Evolutionary conservation across 1,140 invertebrate genomes (phyloP), one percentile per base, ranked within the genome.

Genomic region (Drosophila kanapiae): DNA sequence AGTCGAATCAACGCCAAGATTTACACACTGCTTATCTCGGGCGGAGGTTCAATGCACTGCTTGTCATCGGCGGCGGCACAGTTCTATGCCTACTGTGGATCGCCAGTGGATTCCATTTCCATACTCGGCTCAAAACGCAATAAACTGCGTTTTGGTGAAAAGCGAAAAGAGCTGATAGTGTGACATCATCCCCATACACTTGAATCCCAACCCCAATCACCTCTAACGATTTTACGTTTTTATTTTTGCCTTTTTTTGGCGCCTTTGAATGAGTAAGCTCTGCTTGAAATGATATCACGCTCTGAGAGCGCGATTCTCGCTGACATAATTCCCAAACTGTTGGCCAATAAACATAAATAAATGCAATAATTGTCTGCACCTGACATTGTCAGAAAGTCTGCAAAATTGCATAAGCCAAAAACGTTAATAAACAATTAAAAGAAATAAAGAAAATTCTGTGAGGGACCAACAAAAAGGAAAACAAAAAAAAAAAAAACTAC

Each of bases 231-330:
- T 68, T 78, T 49, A 48, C 64, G 53, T 56, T 14, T 45, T 31
- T 33, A 35, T 33, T 7, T 51, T 51, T 29, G 8, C 14, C 29
- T 16, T 16, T 71, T 75, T 83, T 87, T 88, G 85, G 84, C 78
- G 84, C 77, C 80, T 62, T 64, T 14, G 60, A 78, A 64, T 88
- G 84, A 90, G 74, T 88, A 80, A 88, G 84, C 85, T 90, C 27
- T 71, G 85, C 81, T 90, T 90, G 49, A 78, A 80, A 81, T 88
- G 84, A 88, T 88, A 88, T 88, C 84, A 88, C 75, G 49, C 67
- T 40, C 37, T 4, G 42, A 27, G 27, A 62, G 51, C 65, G 38
- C 27, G 16, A 58, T 43, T 48, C 10, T 14, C 16, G 68, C 80
- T 88, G 84, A 87, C 84, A 87, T 84, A 88, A 90, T 87, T 79